phyloP scores from a whole-genome alignment of 1,140 invertebrate species.

The Euschistus heros region DNA sequence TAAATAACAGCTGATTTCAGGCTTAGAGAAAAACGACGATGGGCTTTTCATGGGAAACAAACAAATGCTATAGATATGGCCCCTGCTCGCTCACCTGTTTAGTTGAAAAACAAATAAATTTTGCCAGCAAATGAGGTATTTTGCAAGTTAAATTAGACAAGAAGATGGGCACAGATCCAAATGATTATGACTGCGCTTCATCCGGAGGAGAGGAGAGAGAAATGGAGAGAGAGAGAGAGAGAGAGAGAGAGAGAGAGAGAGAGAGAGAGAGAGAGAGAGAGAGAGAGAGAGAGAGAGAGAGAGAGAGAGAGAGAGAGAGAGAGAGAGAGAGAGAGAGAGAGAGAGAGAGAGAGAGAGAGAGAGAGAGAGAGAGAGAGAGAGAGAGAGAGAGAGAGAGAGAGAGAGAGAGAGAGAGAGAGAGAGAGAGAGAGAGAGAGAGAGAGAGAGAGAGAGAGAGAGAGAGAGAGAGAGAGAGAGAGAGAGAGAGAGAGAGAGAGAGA shows the following conservation, averaged over 20 bases:
- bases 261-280: conserved; percentile 7
- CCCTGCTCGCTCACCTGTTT: no score
- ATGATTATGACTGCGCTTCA: no score
- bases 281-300: conserved; percentile 16
- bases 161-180: no score
- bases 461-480: conserved; percentile 14
- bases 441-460: conserved; percentile 19
- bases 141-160: no score
- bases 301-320: conserved; percentile 13
- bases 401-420: conserved; percentile 16
- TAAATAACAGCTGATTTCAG: no score
- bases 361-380: conserved; percentile 17
- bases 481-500: conserved; percentile 15
- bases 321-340: conserved; percentile 18
- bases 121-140: no score
- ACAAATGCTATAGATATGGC: no score
- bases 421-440: conserved; percentile 15
- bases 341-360: conserved; percentile 17
- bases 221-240: conserved; percentile 12
- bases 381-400: conserved; percentile 16
- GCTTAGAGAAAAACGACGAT: no score
- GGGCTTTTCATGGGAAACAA: no score
- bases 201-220: background rate
- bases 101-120: no score
- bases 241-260: conserved; percentile 8